A percentile compares a stretch with the other conserved stretches of the same genome.
These are phyloP conservation scores for Isaurus tuberculatus DNA, from an alignment of 92 coral and sea anemone genomes.

Conservation along the genomic window DNA sequence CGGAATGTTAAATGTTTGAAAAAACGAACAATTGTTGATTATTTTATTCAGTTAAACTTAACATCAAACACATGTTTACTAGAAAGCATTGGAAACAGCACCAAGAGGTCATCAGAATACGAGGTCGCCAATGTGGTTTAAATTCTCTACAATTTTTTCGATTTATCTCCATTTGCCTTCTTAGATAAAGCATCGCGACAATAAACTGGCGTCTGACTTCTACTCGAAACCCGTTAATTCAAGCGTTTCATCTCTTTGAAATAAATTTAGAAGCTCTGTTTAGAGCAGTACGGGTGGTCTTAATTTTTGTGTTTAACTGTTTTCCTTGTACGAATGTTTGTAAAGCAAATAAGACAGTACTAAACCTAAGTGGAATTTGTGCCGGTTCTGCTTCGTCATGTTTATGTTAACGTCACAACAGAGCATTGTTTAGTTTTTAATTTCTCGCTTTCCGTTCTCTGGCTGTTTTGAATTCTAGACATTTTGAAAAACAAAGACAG, in stretches of 20 bases:
- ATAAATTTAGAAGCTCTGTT: neutral
- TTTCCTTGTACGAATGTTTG: constrained; percentile 23
- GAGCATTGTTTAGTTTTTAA: constrained; percentile 37
- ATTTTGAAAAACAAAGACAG: constrained; percentile 19
- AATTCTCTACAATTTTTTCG: constrained; percentile 36
- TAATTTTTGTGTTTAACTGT: neutral
- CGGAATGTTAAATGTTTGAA: neutral
- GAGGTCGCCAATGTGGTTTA: constrained; percentile 30
- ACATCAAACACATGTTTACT: constrained; percentile 15
- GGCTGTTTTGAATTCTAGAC: constrained; percentile 27
- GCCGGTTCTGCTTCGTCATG: neutral
- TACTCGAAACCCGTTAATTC: neutral
- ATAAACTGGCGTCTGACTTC: constrained; percentile 8
- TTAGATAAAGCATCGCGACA: constrained; percentile 22
- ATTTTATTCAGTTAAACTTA: neutral
- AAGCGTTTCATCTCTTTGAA: neutral
- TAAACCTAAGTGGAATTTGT: constrained; percentile 30
- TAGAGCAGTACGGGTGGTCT: constrained; percentile 38
- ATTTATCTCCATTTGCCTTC: constrained; percentile 13
- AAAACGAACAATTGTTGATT: neutral
- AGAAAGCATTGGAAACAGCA: neutral
- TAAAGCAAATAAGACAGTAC: constrained; percentile 5
- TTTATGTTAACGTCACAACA: constrained; percentile 24
- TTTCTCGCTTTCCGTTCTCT: constrained; percentile 20
- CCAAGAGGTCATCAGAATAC: constrained; percentile 22